A percentile compares a stretch with the other conserved stretches of the same genome.
Evolutionary conservation across 2,113 vertebrate genomes (phyloP).

Genomic region (Barnardius zonarius): DNA sequence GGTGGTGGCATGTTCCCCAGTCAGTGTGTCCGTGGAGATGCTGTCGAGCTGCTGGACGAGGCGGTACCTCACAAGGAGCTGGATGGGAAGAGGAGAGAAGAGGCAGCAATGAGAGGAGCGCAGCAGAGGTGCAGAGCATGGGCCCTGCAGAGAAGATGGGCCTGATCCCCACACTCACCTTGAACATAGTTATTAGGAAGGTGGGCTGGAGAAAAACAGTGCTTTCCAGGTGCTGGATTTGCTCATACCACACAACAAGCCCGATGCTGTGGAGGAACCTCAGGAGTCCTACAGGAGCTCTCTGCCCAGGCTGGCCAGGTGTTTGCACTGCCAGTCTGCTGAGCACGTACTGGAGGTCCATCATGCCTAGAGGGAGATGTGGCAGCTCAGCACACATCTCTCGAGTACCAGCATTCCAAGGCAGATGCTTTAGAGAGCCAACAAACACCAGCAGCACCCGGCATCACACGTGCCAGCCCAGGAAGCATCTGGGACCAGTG

Average conservation of each 20-base stretch:
- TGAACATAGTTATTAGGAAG: slow-evolving; percentile 74
- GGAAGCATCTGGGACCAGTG: not conserved
- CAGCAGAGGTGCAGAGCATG: not conserved
- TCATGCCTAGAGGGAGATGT: slow-evolving; percentile 54
- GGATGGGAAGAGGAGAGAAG: not conserved
- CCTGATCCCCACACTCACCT: slow-evolving; percentile 16
- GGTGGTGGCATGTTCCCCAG: slow-evolving; percentile 2
- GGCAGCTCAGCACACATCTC: not conserved
- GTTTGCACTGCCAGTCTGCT: not conserved
- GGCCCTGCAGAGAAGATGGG: not conserved
- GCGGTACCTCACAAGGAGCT: slow-evolving; percentile 71
- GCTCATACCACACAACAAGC: slow-evolving; percentile 73
- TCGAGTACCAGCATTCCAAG: not conserved
- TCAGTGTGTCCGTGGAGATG: slow-evolving; percentile 44
- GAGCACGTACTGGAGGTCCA: slow-evolving; percentile 55
- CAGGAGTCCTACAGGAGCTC: slow-evolving; percentile 64
- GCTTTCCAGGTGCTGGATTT: slow-evolving; percentile 56
- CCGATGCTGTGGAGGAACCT: slow-evolving; percentile 71
- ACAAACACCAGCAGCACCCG: not conserved
- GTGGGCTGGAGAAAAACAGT: slow-evolving; percentile 70
- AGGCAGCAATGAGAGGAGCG: not conserved
- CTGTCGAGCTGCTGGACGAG: slow-evolving; percentile 52
- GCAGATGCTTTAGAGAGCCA: not conserved
- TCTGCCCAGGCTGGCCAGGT: not conserved
- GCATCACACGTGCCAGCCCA: fast-evolving